Percentiles rank a stretch among this genome's conserved stretches.
These are phyloP conservation scores for Bos taurus DNA, from an alignment of 2,113 vertebrate species.

Conservation along the genomic window DNA sequence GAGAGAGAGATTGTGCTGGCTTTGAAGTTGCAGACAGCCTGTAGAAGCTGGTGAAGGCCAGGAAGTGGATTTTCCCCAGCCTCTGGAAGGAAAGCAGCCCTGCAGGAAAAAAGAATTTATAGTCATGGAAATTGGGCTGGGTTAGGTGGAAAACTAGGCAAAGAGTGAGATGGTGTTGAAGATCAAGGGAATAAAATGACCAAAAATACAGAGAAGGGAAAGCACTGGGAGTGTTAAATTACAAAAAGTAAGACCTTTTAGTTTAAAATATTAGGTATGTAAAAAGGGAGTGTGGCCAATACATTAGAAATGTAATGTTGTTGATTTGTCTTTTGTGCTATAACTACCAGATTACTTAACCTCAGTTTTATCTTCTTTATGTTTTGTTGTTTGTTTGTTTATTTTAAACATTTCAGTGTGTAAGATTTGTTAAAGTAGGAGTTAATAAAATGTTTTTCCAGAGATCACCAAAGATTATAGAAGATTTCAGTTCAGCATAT, in stretches of 20 bases:
- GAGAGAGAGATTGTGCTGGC: not conserved
- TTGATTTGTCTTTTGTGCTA: not conserved
- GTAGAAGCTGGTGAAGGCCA: not conserved
- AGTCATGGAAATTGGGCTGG: not conserved
- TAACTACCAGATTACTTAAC: not conserved
- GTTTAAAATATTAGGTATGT: not conserved
- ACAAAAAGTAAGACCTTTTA: not conserved
- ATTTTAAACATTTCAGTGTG: not conserved
- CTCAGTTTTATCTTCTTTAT: not conserved
- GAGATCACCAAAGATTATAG: not conserved
- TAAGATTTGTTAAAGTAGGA: not conserved
- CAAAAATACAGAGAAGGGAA: not conserved
- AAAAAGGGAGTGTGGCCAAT: not conserved
- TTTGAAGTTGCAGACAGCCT: not conserved
- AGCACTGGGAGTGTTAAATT: not conserved
- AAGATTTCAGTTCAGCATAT: not conserved
- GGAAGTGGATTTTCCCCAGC: not conserved
- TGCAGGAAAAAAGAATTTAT: not conserved
- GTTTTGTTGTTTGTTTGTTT: not conserved
- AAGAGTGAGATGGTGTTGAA: not conserved
- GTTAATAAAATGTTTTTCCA: not conserved
- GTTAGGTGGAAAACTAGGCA: not conserved
- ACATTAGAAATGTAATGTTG: not conserved
- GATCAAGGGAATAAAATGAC: not conserved
- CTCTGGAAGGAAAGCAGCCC: not conserved